phyloP scores from a whole-genome alignment of 2,797 vertebrate genomes.

The Sebastes minor region DNA sequence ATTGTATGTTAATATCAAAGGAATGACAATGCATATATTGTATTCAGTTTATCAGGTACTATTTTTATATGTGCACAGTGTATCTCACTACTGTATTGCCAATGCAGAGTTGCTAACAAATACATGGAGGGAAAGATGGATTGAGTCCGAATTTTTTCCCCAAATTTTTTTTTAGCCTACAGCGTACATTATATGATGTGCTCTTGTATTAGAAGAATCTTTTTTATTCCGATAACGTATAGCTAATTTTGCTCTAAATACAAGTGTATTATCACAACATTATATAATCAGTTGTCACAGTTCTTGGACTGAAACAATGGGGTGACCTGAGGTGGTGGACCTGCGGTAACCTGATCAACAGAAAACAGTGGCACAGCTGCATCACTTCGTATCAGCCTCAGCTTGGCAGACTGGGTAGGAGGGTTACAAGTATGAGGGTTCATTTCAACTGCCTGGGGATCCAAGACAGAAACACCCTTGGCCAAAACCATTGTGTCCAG shows the following conservation, averaged over 20 bases:
- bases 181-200: not conserved
- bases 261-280: not conserved
- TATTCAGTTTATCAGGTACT: not conserved
- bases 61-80: not conserved
- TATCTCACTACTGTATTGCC: not conserved
- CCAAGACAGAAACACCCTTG: slow-evolving; percentile 75
- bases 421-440: not conserved
- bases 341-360: slow-evolving; percentile 45
- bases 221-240: not conserved
- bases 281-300: not conserved
- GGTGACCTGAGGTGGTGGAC: slow-evolving; percentile 37
- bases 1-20: not conserved
- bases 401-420: not conserved
- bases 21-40: not conserved
- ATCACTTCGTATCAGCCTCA: slow-evolving; percentile 57
- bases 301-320: slow-evolving; percentile 25
- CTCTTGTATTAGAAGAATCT: not conserved
- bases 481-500: slow-evolving; percentile 66
- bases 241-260: not conserved
- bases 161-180: not conserved
- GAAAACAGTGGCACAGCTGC: slow-evolving; percentile 39
- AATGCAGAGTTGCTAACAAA: not conserved
- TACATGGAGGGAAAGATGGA: not conserved
- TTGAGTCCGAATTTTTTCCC: not conserved
- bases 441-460: not conserved